Evolutionary conservation across 1,140 invertebrate species (phyloP).

Genomic region (Luehdorfia chinensis): DNA sequence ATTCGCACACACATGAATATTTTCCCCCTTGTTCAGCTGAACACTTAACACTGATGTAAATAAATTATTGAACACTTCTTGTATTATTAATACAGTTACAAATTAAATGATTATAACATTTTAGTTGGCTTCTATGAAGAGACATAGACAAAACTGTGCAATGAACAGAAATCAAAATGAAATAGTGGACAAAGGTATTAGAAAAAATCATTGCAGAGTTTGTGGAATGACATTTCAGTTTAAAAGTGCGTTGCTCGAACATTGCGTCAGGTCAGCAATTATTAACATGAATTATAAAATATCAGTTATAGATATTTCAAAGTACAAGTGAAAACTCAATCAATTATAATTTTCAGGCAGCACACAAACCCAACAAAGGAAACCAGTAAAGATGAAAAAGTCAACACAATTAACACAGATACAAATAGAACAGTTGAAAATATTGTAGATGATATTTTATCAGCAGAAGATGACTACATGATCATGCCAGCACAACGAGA

Average conservation of each 20-base stretch:
- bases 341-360: constrained; percentile 35
- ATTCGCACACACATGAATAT: too few relatives aligned
- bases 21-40: too few relatives aligned
- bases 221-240: constrained; percentile 59
- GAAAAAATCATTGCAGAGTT: constrained; percentile 52
- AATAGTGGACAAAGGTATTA: constrained; percentile 27
- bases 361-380: constrained; percentile 36
- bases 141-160: constrained; percentile 49
- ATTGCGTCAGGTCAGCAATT: constrained; percentile 57
- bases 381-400: constrained; percentile 34
- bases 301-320: too few relatives aligned
- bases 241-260: constrained; percentile 54
- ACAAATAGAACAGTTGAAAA: constrained; percentile 57
- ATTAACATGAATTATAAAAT: too few relatives aligned
- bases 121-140: constrained; percentile 50
- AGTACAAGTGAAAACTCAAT: too few relatives aligned
- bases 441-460: constrained; percentile 63
- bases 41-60: too few relatives aligned
- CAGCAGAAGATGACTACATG: constrained; percentile 63
- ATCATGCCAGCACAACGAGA: constrained; percentile 41
- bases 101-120: background rate
- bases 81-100: too few relatives aligned
- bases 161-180: constrained; percentile 21
- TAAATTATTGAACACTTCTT: too few relatives aligned
- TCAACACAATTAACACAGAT: constrained; percentile 30